These are phyloP conservation scores for Drymodes brunneopygia DNA, from an alignment of 2,113 vertebrate genomes.

Conservation along the genomic window DNA sequence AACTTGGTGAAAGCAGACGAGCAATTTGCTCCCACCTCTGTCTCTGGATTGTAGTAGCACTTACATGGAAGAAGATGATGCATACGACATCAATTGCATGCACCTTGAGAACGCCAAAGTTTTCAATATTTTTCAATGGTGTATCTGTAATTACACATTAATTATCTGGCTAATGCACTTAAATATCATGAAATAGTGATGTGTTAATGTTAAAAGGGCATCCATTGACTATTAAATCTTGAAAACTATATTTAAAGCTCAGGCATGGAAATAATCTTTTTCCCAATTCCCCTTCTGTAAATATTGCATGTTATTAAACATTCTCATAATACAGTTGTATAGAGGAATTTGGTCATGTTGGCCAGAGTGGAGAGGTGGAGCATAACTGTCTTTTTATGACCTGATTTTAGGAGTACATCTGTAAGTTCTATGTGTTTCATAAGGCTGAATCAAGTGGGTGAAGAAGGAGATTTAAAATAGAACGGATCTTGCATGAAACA, in stretches of 20 bases:
- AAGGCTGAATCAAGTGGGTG: neutral
- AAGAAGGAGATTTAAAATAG: neutral
- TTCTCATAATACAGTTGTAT: neutral
- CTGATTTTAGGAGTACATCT: neutral
- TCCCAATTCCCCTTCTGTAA: neutral
- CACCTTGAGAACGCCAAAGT: neutral
- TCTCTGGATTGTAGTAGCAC: neutral
- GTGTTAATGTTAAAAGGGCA: neutral
- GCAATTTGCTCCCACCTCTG: fast-evolving
- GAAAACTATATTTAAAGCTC: neutral
- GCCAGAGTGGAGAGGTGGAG: neutral
- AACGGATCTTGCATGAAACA: neutral
- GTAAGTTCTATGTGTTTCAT: neutral
- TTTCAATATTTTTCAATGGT: neutral
- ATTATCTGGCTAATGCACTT: neutral
- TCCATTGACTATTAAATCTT: neutral
- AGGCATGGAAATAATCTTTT: neutral
- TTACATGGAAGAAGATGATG: neutral
- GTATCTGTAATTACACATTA: neutral
- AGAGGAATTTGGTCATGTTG: neutral
- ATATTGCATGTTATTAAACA: neutral
- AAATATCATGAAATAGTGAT: neutral
- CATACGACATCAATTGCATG: neutral
- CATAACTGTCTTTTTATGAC: neutral
- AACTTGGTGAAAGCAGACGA: neutral